Evolutionary conservation across 1,140 invertebrate species (phyloP).

Genomic region (Nautilus pompilius): DNA sequence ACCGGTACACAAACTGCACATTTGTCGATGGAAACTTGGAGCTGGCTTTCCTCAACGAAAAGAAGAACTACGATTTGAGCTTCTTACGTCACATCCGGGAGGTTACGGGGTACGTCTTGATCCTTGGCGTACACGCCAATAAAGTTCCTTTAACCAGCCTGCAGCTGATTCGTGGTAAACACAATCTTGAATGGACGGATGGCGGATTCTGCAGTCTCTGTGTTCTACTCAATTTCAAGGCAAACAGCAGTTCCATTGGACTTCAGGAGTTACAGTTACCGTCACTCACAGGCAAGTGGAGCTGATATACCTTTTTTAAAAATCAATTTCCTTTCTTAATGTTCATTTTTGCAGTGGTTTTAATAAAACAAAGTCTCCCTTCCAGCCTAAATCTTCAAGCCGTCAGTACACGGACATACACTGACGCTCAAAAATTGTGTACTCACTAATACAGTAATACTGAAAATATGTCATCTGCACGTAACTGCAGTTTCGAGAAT

Average conservation of each 20-base stretch:
- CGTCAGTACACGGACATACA: too few species aligned
- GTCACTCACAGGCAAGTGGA: slow-evolving; percentile 68
- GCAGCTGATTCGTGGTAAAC: slow-evolving; percentile 91
- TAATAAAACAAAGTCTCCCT: too few species aligned
- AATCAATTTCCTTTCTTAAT: too few species aligned
- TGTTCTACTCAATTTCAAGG: slow-evolving; percentile 45
- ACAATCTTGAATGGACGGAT: slow-evolving; percentile 66
- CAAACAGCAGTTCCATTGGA: slow-evolving; percentile 20
- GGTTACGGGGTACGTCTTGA: slow-evolving; percentile 94
- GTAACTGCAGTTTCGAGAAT: too few species aligned
- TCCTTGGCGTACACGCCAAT: slow-evolving; percentile 85
- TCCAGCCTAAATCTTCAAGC: too few species aligned
- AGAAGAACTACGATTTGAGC: slow-evolving; percentile 68
- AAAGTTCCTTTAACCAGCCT: slow-evolving; percentile 82
- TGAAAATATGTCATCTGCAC: too few species aligned
- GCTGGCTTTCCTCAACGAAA: slow-evolving; percentile 58
- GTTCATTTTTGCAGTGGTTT: too few species aligned
- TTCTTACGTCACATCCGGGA: slow-evolving; percentile 90
- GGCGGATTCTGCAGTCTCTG: slow-evolving; percentile 37
- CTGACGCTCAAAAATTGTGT: too few species aligned
- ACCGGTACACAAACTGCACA: slow-evolving; percentile 94
- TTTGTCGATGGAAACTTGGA: slow-evolving; percentile 97
- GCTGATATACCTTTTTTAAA: too few species aligned
- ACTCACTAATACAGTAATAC: too few species aligned
- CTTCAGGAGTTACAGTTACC: slow-evolving; percentile 86